phyloP scores from a whole-genome alignment of 2,888 invertebrate genomes.

The Perizoma affinitatum region DNA sequence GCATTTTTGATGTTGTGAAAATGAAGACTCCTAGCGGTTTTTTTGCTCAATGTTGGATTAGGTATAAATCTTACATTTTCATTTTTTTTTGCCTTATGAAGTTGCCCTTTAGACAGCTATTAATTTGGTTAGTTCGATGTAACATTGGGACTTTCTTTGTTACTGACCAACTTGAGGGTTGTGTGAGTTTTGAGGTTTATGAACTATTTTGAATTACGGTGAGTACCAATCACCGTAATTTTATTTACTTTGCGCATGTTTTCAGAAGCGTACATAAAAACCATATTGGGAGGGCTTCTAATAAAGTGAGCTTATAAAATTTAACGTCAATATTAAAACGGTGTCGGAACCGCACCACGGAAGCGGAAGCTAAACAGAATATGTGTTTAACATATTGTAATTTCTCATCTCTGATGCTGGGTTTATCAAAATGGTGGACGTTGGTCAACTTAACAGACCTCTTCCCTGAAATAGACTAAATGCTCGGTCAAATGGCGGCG shows the following conservation, averaged over 20 bases:
- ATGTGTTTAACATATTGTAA: slow-evolving; percentile 50
- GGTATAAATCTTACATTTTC: slow-evolving; percentile 46
- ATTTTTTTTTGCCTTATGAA: slow-evolving; percentile 24
- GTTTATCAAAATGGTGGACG: slow-evolving; percentile 3
- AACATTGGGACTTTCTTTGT: too few relatives aligned
- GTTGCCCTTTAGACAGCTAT: slow-evolving; percentile 13
- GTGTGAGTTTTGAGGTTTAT: too few relatives aligned
- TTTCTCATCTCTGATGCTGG: slow-evolving; percentile 30
- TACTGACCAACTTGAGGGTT: too few relatives aligned
- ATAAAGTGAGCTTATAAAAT: slow-evolving; percentile 64
- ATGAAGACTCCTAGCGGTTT: slow-evolving; percentile 51
- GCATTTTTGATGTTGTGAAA: slow-evolving; percentile 69
- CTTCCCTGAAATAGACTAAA: too few relatives aligned
- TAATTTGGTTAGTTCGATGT: too few relatives aligned
- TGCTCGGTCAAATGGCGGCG: too few relatives aligned
- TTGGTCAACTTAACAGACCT: too few relatives aligned
- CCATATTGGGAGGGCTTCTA: slow-evolving; percentile 47
- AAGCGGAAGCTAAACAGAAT: too few relatives aligned
- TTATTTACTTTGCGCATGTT: not conserved
- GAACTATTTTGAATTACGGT: too few relatives aligned
- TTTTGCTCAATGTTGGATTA: slow-evolving; percentile 35
- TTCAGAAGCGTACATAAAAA: slow-evolving; percentile 4
- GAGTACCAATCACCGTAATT: too few relatives aligned
- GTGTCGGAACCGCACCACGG: slow-evolving; percentile 49
- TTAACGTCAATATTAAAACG: slow-evolving; percentile 63